Base-by-base conservation (phyloP, 2,888 invertebrate genomes). In the Electrophaes corylata region DNA sequence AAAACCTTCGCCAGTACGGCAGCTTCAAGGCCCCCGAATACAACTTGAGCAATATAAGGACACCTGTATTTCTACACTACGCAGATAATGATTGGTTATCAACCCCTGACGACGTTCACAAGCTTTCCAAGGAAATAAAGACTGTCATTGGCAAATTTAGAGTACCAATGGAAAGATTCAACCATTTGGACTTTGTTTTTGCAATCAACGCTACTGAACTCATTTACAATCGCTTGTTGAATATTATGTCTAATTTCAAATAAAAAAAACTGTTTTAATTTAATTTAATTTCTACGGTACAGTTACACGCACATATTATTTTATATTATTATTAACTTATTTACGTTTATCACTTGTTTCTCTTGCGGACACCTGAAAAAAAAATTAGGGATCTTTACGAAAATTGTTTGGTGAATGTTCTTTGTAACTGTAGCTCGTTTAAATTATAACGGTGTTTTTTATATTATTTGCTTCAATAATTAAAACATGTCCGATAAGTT, bases 111-210 rank as follows among this genome's bases (percentile, higher is more conserved):
- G 93, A 93, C 62, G 91, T 93, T 0, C 72, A 84, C 18, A 83
- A 66, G 62, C 67, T 93, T 18, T 77, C 83, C n/a, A 63, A 66
- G 31, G 80, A 88, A 71, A 73, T 94, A 0, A 81, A 84, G 11
- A 80, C 85, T 10, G 81, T 83, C 0, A 66, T 92, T 0, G 93
- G 91, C n/a, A 87, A 88, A 67, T 90, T 85, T 62, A 77, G 85
- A 69, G 91, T 93, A 0, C 84, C 89, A 0, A 65, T 91, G 45
- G 65, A 79, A 3, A 80, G 88, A 52, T 93, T 93, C 70, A 93
- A 92, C 66, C 94, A 94, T 70, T 72, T 94, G 43, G 94, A 94
- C 71, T 93, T 93, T 65, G 83, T 94, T 3, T 93, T 92, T 69
- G 93, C 92, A 2, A 92, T 86, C 46, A 88, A 93, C 70, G 94